These are phyloP conservation scores for Pinctada fucata DNA, from an alignment of 2,888 invertebrate genomes.

Conservation along the genomic window DNA sequence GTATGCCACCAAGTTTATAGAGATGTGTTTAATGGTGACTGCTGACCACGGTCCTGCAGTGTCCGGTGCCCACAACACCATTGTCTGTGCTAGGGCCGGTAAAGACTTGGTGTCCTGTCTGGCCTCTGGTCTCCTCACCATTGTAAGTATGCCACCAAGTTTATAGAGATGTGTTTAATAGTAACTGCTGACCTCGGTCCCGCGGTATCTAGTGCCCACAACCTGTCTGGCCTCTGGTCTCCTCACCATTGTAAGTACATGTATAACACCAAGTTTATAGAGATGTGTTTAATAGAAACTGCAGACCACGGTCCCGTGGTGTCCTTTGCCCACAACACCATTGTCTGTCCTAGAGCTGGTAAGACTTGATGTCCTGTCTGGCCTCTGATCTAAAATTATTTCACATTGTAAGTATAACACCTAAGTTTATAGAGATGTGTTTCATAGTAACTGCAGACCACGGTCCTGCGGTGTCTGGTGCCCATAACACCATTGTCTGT, in stretches of 20 bases:
- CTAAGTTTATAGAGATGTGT: conserved; percentile 99
- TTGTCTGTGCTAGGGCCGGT: conserved; percentile 97
- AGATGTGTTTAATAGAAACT: conserved; percentile 99
- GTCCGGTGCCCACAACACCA: conserved; percentile 98
- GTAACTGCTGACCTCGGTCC: conserved; percentile 98
- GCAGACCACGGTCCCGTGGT: conserved; percentile 98
- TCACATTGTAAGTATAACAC: conserved; percentile 94
- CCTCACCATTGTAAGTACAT: conserved; percentile 95
- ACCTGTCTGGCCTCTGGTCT: conserved; percentile 95
- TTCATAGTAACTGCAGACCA: conserved; percentile 97
- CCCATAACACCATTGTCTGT: conserved; percentile 99
- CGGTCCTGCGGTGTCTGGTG: conserved; percentile 98
- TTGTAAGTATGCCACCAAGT: conserved; percentile 94
- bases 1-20: conserved; percentile 97
- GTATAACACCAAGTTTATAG: conserved; percentile 97
- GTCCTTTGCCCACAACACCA: conserved; percentile 98
- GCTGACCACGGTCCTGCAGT: conserved; percentile 98
- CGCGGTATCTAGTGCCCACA: conserved; percentile 98
- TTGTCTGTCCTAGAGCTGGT: conserved; percentile 97
- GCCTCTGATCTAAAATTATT: conserved; percentile 97
- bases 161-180: conserved; percentile 99
- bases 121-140: conserved; percentile 96
- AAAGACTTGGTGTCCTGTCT: conserved; percentile 97
- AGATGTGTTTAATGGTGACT: conserved; percentile 99
- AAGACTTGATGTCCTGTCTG: conserved; percentile 96